Conservation (phyloP, 2,888 invertebrate genomes). For the Metellina segmentata region DNA sequence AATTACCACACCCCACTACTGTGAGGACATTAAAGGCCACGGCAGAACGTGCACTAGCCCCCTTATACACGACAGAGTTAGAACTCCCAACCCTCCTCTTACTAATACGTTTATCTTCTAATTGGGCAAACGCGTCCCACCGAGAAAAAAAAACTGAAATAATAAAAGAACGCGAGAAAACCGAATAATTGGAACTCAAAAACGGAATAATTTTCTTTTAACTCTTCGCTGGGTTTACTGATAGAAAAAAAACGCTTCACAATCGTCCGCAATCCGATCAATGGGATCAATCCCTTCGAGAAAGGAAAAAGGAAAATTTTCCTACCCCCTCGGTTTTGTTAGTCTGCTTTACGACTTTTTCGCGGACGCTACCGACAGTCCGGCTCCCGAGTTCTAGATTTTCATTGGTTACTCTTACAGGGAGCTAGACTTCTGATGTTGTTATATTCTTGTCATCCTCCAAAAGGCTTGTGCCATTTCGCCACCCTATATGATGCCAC, state of each 20-base stretch:
- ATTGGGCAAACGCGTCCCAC: no score
- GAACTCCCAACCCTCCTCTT: no score
- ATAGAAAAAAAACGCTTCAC: slow-evolving; percentile 3
- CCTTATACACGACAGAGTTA: no score
- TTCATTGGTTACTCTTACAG: slow-evolving; percentile 38
- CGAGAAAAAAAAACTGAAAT: slow-evolving; percentile 25
- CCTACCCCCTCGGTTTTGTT: slow-evolving; percentile 28
- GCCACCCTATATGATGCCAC: slow-evolving; percentile 18
- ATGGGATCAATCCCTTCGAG: slow-evolving; percentile 28
- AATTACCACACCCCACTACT: no score
- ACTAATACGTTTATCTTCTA: no score
- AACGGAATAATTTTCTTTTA: slow-evolving; percentile 40
- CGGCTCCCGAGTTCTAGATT: slow-evolving; percentile 29
- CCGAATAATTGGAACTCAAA: slow-evolving; percentile 52
- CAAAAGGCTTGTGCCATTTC: slow-evolving; percentile 11
- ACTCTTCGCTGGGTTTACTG: slow-evolving; percentile 22
- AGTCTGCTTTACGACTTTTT: slow-evolving; percentile 11
- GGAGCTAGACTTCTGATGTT: not conserved
- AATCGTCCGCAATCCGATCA: slow-evolving; percentile 52
- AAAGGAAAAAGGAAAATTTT: slow-evolving; percentile 14
- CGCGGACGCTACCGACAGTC: slow-evolving; percentile 20
- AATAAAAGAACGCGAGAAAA: slow-evolving; percentile 45
- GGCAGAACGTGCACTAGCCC: no score
- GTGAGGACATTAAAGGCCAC: no score
- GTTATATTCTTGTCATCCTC: slow-evolving; percentile 30